Conservation (phyloP, 2,113 vertebrate species). For the Cheirogaleus medius region DNA sequence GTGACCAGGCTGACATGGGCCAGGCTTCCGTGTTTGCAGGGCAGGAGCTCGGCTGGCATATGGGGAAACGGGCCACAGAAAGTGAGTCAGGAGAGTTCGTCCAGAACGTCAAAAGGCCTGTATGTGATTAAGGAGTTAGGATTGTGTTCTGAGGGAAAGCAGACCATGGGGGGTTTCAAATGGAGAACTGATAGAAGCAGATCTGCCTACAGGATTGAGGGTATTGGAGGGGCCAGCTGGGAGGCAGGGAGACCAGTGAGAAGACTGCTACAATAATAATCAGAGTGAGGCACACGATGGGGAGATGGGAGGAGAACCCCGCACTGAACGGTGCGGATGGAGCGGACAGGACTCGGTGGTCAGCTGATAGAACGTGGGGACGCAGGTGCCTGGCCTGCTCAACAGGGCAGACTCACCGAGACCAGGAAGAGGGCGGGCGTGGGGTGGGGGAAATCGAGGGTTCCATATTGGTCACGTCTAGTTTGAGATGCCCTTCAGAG, state of each 20-base stretch:
- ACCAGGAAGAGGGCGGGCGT: background rate
- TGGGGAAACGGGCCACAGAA: background rate
- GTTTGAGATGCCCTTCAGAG: background rate
- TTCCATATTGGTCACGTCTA: background rate
- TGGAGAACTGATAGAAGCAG: background rate
- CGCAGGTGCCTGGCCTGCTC: background rate
- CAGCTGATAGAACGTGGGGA: background rate
- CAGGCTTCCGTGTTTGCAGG: too few relatives aligned
- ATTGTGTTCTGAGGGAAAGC: background rate
- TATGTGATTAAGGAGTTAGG: background rate
- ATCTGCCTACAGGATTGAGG: background rate
- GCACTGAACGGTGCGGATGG: rapidly evolving
- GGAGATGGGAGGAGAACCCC: background rate
- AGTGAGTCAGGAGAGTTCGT: background rate
- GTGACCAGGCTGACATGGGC: background rate
- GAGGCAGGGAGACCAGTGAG: background rate
- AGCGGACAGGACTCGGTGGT: rapidly evolving
- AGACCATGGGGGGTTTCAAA: background rate
- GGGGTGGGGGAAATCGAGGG: background rate
- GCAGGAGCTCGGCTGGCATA: background rate
- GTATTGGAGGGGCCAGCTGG: background rate
- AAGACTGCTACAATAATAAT: background rate
- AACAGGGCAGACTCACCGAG: background rate
- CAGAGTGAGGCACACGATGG: background rate
- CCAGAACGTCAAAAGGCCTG: background rate